These are phyloP conservation scores for Epinephelus cyanopodus DNA, from an alignment of 2,113 vertebrate genomes.

Conservation along the genomic window DNA sequence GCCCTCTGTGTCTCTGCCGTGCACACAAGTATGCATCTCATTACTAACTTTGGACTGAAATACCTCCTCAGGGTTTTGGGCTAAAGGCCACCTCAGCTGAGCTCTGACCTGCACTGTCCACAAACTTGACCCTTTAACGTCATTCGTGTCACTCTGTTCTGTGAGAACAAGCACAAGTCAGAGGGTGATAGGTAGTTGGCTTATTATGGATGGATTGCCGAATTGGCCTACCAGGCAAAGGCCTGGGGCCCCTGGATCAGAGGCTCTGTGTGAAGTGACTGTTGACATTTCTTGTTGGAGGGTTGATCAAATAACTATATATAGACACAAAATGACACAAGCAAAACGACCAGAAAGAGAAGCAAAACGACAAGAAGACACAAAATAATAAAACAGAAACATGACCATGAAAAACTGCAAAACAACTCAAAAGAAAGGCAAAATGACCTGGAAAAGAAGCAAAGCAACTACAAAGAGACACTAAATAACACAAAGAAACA, in stretches of 20 bases:
- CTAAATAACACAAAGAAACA: background rate
- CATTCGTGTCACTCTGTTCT: slow-evolving; percentile 20
- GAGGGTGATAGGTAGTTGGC: background rate
- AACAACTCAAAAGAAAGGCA: no score
- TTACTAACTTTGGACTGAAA: slow-evolving; percentile 70
- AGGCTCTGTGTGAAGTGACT: background rate
- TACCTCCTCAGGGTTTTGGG: slow-evolving; percentile 65
- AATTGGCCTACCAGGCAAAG: background rate
- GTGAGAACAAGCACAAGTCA: slow-evolving; percentile 1
- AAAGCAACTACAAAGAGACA: background rate
- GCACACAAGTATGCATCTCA: slow-evolving; percentile 79
- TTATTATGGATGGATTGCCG: background rate
- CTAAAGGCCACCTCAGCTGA: slow-evolving; percentile 67
- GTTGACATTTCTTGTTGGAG: background rate
- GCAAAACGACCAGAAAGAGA: background rate
- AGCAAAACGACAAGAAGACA: background rate
- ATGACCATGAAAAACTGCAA: background rate
- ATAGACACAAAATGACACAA: background rate
- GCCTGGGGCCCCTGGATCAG: background rate
- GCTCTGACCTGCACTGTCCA: slow-evolving; percentile 45
- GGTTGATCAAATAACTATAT: background rate
- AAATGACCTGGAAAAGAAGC: no score
- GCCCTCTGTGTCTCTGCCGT: slow-evolving; percentile 68
- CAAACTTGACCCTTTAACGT: slow-evolving; percentile 58
- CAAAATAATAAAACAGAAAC: background rate